phyloP scores from a whole-genome alignment of 2,888 invertebrate genomes.

The Caenorhabditis panamensis region DNA sequence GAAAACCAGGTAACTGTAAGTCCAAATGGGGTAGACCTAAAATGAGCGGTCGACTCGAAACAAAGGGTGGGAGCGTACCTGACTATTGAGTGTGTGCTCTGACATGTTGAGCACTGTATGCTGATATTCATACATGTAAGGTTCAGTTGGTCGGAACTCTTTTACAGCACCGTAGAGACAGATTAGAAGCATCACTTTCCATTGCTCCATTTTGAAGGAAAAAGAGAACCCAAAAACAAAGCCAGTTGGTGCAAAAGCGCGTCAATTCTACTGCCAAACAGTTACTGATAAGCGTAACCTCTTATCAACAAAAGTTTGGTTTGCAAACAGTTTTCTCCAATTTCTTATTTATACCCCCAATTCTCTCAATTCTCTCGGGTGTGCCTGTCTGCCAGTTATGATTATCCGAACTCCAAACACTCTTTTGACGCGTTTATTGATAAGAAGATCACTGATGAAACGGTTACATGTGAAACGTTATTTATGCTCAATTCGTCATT shows the following conservation, averaged over 20 bases:
- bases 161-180: conserved; percentile 74
- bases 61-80: conserved; percentile 30
- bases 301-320: too few species aligned
- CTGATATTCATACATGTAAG: conserved; percentile 78
- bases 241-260: neutral
- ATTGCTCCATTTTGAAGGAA: conserved; percentile 30
- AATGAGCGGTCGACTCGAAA: conserved; percentile 16
- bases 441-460: conserved; percentile 6
- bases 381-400: conserved; percentile 10
- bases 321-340: neutral
- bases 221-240: neutral
- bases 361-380: neutral
- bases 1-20: conserved; percentile 72
- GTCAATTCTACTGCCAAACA: too few species aligned
- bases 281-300: too few species aligned
- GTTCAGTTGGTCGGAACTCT: conserved; percentile 78
- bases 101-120: conserved; percentile 74
- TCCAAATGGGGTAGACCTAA: conserved; percentile 76
- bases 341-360: conserved; percentile 13
- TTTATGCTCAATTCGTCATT: too few species aligned
- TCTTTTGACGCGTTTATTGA: conserved; percentile 7
- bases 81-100: conserved; percentile 69
- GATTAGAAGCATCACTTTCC: conserved; percentile 49
- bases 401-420: conserved; percentile 1
- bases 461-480: neutral